Evolutionary conservation across 2,888 invertebrate species (phyloP), one percentile per base, ranked within the genome.

Genomic region (Dasypogon diadema): DNA sequence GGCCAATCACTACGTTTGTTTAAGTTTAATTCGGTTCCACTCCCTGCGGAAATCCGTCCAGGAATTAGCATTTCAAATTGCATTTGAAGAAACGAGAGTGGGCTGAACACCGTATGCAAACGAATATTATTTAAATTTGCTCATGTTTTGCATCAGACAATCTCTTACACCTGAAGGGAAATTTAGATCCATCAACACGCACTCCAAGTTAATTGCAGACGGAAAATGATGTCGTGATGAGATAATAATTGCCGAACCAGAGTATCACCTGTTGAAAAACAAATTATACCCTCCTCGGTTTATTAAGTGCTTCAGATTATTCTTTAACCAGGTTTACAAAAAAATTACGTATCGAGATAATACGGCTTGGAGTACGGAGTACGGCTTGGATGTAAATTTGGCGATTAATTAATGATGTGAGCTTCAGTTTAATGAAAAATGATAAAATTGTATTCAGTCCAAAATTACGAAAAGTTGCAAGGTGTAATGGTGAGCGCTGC

Each of bases 11-110:
- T 22, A 10, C 46, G 24, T 65, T 65, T 65, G 65, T 46, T 65
- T 46, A 65, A 24, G 26, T 65, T 46, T 24, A 65, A 65, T 65
- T 65, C 24, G 5, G 24, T 48, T 12, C 37, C 65, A 46, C 24
- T 48, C 48, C 24, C 46, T 46, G 24, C 26, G 48, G 65, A 65
- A 65, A 65, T 65, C 26, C 24, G 65, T 37, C 24, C 26, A 48
- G 46, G 21, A 65, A 65, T 65, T 65, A 46, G 65, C 65, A 65
- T 65, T 65, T 65, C 46, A 65, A 65, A 65, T 65, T 65, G 18
- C 60, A 60, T 21, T 2, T 37, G 16, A 12, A 37, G 34, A 60
- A 37, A 37, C n/a, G 16, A 60, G 34, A 34, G 60, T 60, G 60
- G 60, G 60, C 21, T 30, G 37, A 34, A n/a, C 37, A n/a, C 37